Percentiles rank a stretch among this genome's conserved stretches.
phyloP scores from a whole-genome alignment of 1,140 invertebrate species.

The Gonioctena quinquepunctata region DNA sequence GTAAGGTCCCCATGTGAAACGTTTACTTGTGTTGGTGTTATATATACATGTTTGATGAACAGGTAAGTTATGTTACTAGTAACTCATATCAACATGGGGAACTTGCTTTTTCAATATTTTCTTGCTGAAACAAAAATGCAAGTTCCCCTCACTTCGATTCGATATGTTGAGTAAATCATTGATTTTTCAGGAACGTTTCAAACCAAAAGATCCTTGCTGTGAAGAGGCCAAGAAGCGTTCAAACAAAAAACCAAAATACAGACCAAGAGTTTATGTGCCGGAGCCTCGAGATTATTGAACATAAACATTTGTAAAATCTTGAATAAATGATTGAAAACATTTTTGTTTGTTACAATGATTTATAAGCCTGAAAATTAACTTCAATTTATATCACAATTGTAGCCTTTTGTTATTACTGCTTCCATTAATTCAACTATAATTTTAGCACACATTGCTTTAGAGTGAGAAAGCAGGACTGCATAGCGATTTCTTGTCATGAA shows the following conservation, averaged over 20 bases:
- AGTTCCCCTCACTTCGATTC: background rate
- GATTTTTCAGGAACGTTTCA: background rate
- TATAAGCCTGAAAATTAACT: too few species aligned
- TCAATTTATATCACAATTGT: too few species aligned
- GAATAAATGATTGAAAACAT: too few species aligned
- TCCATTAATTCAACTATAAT: too few species aligned
- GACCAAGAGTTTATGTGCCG: background rate
- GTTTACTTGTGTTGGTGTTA: background rate
- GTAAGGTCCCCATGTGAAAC: background rate
- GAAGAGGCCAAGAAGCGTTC: background rate
- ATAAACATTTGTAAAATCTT: too few species aligned
- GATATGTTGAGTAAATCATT: background rate
- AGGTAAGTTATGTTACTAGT: background rate
- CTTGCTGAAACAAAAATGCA: background rate
- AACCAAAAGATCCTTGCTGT: background rate
- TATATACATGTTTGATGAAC: background rate
- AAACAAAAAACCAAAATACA: background rate
- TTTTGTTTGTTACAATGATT: too few species aligned
- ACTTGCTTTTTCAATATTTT: conserved; percentile 3
- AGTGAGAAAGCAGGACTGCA: too few species aligned
- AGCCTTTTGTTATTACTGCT: too few species aligned
- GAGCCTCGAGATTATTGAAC: background rate
- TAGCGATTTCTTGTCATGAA: too few species aligned
- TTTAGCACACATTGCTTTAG: too few species aligned
- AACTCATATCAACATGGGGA: background rate